These are phyloP conservation scores for Strix aluco DNA, from an alignment of 2,113 vertebrate genomes.

Conservation along the genomic window DNA sequence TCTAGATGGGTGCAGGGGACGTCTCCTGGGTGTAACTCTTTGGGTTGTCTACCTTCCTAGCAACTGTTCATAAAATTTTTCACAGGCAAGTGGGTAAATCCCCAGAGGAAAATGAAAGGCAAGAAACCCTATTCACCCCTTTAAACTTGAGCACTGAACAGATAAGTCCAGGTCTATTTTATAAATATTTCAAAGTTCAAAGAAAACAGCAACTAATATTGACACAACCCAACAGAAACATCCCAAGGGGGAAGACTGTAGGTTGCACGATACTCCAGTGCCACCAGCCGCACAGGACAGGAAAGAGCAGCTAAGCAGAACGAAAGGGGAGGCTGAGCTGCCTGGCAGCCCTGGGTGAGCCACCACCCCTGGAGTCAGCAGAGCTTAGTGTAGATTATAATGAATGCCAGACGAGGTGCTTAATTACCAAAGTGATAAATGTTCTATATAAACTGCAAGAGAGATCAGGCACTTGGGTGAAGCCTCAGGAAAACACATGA, in stretches of 20 bases:
- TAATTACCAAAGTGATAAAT: neutral
- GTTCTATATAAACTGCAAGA: fast-evolving
- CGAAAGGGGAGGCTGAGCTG: neutral
- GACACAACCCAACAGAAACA: neutral
- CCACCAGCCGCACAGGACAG: neutral
- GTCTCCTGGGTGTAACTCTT: neutral
- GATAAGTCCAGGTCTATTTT: neutral
- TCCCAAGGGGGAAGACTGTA: neutral
- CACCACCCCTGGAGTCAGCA: neutral
- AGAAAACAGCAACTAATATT: neutral
- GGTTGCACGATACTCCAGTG: neutral
- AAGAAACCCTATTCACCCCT: neutral
- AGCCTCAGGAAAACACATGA: neutral
- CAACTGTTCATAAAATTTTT: neutral
- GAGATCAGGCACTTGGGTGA: neutral
- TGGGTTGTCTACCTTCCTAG: neutral
- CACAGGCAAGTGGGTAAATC: neutral
- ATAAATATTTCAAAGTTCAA: neutral
- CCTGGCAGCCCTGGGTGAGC: fast-evolving
- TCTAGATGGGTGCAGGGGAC: neutral
- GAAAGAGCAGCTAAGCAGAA: neutral
- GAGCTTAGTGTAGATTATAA: neutral
- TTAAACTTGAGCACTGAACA: neutral
- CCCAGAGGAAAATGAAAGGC: neutral
- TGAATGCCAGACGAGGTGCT: fast-evolving